Base-by-base conservation (phyloP, 2,888 invertebrate species). In the Phragmatobia fuliginosa region DNA sequence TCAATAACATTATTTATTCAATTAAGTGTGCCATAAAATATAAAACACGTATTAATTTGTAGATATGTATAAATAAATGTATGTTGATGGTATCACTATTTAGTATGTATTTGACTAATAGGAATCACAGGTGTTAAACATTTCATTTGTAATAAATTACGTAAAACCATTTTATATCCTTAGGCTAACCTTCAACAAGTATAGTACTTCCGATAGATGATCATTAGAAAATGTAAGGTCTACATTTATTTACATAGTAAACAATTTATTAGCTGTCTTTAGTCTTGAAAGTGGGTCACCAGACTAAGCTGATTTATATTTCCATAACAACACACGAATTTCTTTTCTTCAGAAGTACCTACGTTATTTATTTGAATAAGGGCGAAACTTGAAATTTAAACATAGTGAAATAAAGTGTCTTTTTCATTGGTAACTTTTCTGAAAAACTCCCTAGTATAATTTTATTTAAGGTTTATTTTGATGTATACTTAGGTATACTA, bases 1-100 rank as follows among this genome's bases (percentile, higher is more conserved):
- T 71, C 58, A 66, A 70, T 71, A 68, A 59, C 45, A 21, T 49
- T 25, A 32, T n/a, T 64, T 62, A 28, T 62, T 62, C 21, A 32
- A 38, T 62, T 62, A n/a, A 62, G 8, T 38, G 11, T 45, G 56
- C 41, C 18, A 28, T 62, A 41, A 28, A 45, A 62, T 41, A 41
- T 38, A 28, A 62, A 41, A 28, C 41, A 14, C 16, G 41, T 21
- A 36, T n/a, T 16, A 16, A 41, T 62, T 32, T 33, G 21, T 60
- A 33, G 5, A 10, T 33, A 32, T 32, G 3, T 16, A 52, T 56
- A 56, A 56, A 49, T 49, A 8, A 49, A n/a, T 45, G 32, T 32
- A 21, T 32, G 2, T 11, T 28, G 28, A 56, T 28, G 14, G 28
- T 56, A 25, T 56, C 16, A 28, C 5, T 28, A 14, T 28, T 28